Evolutionary conservation across 1,140 invertebrate species (phyloP).

Genomic region (Trichogramma pretiosum): DNA sequence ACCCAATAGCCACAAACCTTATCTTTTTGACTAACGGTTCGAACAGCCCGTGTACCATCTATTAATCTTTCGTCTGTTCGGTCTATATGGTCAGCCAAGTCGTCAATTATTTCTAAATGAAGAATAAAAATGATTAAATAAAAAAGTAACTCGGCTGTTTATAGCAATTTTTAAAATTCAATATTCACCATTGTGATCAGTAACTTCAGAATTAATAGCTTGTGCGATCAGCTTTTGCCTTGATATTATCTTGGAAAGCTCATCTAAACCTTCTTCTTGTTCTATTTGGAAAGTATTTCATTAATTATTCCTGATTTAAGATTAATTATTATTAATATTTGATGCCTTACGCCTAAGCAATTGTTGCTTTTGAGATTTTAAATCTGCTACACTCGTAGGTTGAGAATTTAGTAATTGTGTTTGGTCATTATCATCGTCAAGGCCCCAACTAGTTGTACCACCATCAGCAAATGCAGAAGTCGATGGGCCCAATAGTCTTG

Average conservation of each 20-base stretch:
- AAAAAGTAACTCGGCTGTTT: conserved; percentile 5
- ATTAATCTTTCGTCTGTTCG: conserved; percentile 57
- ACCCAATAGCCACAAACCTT: conserved; percentile 65
- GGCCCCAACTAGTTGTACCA: conserved; percentile 43
- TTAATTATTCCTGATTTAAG: conserved; percentile 3
- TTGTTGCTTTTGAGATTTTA: conserved; percentile 31
- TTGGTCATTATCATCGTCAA: conserved; percentile 35
- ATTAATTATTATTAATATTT: background rate
- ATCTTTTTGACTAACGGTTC: conserved; percentile 58
- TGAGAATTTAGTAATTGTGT: conserved; percentile 28
- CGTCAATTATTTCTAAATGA: conserved; percentile 67
- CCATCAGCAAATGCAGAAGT: conserved; percentile 40
- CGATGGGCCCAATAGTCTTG: conserved; percentile 27
- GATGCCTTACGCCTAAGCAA: conserved; percentile 29
- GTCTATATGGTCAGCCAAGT: conserved; percentile 67
- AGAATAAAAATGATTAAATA: conserved; percentile 5
- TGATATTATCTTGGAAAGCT: conserved; percentile 64
- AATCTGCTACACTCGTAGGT: conserved; percentile 22
- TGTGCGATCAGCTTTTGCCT: conserved; percentile 69
- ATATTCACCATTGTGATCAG: conserved; percentile 64
- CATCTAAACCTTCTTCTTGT: conserved; percentile 70
- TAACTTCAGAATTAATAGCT: conserved; percentile 67
- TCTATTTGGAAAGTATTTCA: conserved; percentile 43
- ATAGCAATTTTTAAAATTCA: conserved; percentile 1
- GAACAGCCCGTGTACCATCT: conserved; percentile 57